Conservation (phyloP, 2,113 vertebrate genomes). For the Crotalus viridis region DNA sequence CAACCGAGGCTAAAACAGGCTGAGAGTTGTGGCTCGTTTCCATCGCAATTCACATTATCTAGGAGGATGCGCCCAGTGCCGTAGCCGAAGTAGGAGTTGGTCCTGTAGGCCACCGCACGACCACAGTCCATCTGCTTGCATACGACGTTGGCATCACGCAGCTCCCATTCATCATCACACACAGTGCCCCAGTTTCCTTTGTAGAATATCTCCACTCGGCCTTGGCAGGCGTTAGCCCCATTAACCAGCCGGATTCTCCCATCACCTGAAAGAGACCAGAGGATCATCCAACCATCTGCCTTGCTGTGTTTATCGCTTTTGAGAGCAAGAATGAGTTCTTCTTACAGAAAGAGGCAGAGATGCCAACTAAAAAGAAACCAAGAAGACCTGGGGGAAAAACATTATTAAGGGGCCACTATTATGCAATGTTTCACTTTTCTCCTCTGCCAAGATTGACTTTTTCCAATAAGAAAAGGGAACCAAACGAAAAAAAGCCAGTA, state of each 20-base stretch:
- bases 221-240: conserved; percentile 79
- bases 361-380: neutral
- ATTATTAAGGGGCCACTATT: neutral
- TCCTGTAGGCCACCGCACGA: conserved; percentile 73
- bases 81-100: conserved; percentile 87
- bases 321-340: neutral
- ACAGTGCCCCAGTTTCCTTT: conserved; percentile 89
- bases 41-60: conserved; percentile 90
- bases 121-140: conserved; percentile 89
- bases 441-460: neutral
- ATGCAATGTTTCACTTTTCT: neutral
- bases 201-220: conserved; percentile 91
- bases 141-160: conserved; percentile 83
- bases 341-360: neutral
- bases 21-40: conserved; percentile 74
- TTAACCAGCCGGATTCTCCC: conserved; percentile 83
- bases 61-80: conserved; percentile 87
- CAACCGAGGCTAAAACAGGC: conserved; percentile 88
- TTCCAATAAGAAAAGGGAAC: neutral
- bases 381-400: neutral
- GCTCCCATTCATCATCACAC: conserved; percentile 92
- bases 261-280: conserved; percentile 74
- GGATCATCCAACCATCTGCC: neutral
- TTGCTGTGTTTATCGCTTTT: neutral
- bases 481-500: neutral